Base-by-base conservation (phyloP, 2,113 vertebrate genomes). In the Hippocampus guttulatus region DNA sequence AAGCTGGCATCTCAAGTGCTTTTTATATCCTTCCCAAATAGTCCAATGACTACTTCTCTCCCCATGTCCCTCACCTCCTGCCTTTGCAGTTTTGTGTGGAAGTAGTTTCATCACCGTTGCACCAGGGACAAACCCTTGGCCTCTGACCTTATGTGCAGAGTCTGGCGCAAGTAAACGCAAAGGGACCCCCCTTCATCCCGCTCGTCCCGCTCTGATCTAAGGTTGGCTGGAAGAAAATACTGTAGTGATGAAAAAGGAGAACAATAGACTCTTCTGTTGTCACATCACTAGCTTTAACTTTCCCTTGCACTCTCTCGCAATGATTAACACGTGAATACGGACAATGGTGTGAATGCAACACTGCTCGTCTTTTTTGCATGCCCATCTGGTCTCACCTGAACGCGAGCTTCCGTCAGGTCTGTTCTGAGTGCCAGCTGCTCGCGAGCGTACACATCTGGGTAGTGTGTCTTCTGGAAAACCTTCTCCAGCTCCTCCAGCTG, bases 381-480 rank as follows among this genome's bases (percentile, higher is more conserved):
- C 7, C 33, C 45, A 63, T 21, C 41, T 41, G 23, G 8, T 8
- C 84, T 86, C 89, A 97, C 96, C 96, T 98, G 96, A 25, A 98
- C 96, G 0, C 96, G 94, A 84, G 96, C 96, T 87, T 98, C 96
- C 0, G 96, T 98, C 87, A 98, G 93, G 85, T 98, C 96, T 0
- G 96, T 98, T 88, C 96, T 93, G 91, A 98, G 94, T 71, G 96
- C 96, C 88, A 98, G 92, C 90, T 98, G 96, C 88, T 98, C 96
- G 3, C 96, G 93, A 12, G 96, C 96, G 0, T 98, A 98, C 75
- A 98, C 96, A 0, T 98, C 96, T 0, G 96, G 96, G 83, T 98
- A 98, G 88, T 98, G 96, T 5, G 96, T 98, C 92, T 98, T 98
- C 92, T 98, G 96, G 87, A 98, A 98, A 86, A 98, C 95, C 68